Base-by-base conservation (phyloP, 2,113 vertebrate genomes). In the Sturnus vulgaris region DNA sequence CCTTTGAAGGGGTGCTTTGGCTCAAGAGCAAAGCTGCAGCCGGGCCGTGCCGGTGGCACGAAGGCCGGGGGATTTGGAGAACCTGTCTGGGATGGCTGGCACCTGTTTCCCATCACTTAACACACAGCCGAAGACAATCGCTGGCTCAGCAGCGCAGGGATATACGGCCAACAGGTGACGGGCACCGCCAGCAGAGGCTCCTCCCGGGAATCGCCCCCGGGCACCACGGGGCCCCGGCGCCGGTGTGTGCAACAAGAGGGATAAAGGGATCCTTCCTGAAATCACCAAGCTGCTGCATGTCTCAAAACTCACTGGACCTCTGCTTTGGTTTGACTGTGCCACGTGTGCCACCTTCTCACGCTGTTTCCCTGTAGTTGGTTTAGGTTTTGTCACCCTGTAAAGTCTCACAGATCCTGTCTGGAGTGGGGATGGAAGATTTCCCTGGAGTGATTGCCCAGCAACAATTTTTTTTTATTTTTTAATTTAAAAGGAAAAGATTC, bases 1-100 rank as follows among this genome's bases (percentile, higher is more conserved):
- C 96, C 96, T 96, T 97, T 80, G 95, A 92, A 93, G 96, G 93
- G 72, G 53, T 86, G 90, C 59, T 70, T 95, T 96, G 87, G 93
- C 90, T 96, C 39, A 0, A 82, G 94, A 97, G 97, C 91, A 97
- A 97, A 97, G 96, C 35, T 0, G 2, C 19, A 28, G 94, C 82
- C 40, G 16, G 72, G 82, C 85, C 5, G 3, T 78, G 25, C 6
- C 6, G 5, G 82, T 82, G 82, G 86, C 10, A 3, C 23, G 2
- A 88, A 86, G 90, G 88, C 93, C 13, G 0, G 55, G 94, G 96
- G 93, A 95, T 96, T 97, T 97, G 22, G 42, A 75, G 95, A 85
- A 95, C 95, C 95, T 96, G 93, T 96, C 96, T 89, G 96, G 75
- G 46, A 23, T 19, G 91, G 40, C 61, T 21, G 77, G 86, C 96